Percentiles rank a stretch among this genome's conserved stretches.
Evolutionary conservation across 1,140 invertebrate species (phyloP).

Genomic region (Druon quercuslanigerum): DNA sequence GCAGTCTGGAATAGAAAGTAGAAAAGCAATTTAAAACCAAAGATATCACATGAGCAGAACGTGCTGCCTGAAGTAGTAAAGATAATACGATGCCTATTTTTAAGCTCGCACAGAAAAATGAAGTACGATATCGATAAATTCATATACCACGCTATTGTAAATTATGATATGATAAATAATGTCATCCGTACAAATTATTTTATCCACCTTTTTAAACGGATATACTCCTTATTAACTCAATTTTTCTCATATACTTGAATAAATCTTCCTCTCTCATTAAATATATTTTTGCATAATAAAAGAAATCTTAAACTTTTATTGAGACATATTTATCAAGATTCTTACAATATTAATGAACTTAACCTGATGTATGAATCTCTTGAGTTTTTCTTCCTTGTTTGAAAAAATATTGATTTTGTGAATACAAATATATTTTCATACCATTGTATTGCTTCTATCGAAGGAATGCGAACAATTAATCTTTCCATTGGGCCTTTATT

Average conservation of each 20-base stretch:
- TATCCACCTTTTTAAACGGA: neutral
- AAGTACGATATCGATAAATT: neutral
- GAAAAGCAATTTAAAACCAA: neutral
- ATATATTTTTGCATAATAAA: too few relatives aligned
- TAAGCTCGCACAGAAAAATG: neutral
- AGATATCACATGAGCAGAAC: constrained; percentile 37
- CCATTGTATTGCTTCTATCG: too few relatives aligned
- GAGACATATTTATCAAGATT: too few relatives aligned
- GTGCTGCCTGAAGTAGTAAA: constrained; percentile 41
- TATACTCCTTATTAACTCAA: too few relatives aligned
- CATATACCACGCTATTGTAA: neutral
- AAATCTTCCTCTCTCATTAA: too few relatives aligned
- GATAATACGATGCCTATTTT: constrained; percentile 41
- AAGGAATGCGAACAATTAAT: too few relatives aligned
- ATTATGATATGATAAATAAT: neutral
- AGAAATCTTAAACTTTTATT: too few relatives aligned
- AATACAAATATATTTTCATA: neutral
- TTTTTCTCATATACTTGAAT: too few relatives aligned
- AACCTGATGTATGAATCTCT: neutral
- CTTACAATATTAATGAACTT: too few relatives aligned
- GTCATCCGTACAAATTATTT: neutral
- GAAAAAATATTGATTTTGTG: constrained; percentile 8
- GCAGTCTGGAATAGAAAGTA: neutral
- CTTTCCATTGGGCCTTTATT: too few relatives aligned
- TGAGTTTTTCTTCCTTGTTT: neutral